phyloP scores from a whole-genome alignment of 2,797 vertebrate species.

The Spheniscus humboldti region DNA sequence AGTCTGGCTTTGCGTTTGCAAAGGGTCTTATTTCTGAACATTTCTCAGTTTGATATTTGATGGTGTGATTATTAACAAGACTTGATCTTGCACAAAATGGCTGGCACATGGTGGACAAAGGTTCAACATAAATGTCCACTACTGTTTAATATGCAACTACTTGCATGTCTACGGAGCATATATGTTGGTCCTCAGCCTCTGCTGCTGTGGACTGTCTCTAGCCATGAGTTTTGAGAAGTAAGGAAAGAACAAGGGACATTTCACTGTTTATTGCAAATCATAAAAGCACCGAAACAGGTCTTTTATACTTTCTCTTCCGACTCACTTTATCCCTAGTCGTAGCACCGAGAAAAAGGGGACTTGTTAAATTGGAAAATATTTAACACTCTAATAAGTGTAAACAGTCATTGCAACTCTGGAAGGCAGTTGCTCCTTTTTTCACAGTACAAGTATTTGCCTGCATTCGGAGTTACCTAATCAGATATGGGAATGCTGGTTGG shows the following conservation, averaged over 20 bases:
- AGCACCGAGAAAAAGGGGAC: neutral
- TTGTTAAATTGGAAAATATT: neutral
- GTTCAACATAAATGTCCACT: neutral
- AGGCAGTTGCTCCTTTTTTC: neutral
- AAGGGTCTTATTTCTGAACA: neutral
- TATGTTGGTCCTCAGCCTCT: neutral
- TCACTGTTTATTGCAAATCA: neutral
- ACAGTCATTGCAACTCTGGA: neutral
- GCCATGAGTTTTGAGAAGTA: neutral
- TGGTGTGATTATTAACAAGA: slow-evolving; percentile 19
- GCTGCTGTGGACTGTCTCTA: neutral
- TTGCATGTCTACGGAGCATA: neutral
- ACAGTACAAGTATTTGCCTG: neutral
- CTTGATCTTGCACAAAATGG: neutral
- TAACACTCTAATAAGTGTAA: neutral
- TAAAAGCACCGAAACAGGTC: neutral
- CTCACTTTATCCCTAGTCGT: neutral
- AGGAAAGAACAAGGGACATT: neutral
- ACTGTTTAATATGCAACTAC: neutral
- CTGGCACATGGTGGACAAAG: neutral
- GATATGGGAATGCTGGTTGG: neutral
- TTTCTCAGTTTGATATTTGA: neutral
- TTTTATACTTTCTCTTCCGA: neutral
- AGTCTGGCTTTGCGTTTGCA: neutral
- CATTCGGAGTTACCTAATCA: neutral